phyloP scores from a whole-genome alignment of 2,888 invertebrate species.

The Metacarcinus magister region DNA sequence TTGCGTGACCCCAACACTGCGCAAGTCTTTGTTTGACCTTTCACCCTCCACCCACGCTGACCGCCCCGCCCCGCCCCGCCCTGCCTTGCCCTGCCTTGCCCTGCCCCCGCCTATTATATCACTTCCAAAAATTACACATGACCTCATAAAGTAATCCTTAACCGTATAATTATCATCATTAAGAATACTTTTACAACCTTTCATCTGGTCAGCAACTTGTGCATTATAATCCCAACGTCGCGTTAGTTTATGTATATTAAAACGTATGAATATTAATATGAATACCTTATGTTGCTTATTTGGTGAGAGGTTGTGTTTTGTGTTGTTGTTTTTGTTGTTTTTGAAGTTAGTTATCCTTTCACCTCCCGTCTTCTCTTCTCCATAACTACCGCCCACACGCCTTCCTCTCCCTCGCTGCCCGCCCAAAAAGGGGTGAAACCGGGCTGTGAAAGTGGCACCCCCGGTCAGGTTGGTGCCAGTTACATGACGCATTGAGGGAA shows the following conservation, averaged over 20 bases:
- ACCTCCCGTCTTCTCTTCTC: background rate
- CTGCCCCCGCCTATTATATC: background rate
- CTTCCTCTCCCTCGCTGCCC: background rate
- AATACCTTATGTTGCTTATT: too few species aligned
- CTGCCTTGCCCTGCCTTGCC: background rate
- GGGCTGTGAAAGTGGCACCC: slow-evolving; percentile 5
- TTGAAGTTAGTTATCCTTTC: background rate
- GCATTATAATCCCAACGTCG: too few species aligned
- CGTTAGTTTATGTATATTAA: too few species aligned
- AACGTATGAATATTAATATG: too few species aligned
- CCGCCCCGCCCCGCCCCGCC: background rate
- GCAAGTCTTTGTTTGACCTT: background rate
- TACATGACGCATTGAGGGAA: background rate
- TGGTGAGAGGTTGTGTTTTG: too few species aligned
- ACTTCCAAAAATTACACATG: background rate
- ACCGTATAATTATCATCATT: background rate
- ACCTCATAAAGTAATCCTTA: background rate
- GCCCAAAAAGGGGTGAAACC: slow-evolving; percentile 55
- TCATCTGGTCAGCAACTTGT: too few species aligned
- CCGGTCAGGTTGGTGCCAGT: background rate
- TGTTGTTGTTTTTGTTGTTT: too few species aligned
- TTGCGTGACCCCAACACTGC: background rate
- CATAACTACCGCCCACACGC: background rate
- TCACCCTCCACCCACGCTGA: background rate
- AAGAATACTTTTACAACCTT: too few species aligned